These are phyloP conservation scores for Vanessa tameamea DNA, from an alignment of 1,140 invertebrate species.

Conservation along the genomic window DNA sequence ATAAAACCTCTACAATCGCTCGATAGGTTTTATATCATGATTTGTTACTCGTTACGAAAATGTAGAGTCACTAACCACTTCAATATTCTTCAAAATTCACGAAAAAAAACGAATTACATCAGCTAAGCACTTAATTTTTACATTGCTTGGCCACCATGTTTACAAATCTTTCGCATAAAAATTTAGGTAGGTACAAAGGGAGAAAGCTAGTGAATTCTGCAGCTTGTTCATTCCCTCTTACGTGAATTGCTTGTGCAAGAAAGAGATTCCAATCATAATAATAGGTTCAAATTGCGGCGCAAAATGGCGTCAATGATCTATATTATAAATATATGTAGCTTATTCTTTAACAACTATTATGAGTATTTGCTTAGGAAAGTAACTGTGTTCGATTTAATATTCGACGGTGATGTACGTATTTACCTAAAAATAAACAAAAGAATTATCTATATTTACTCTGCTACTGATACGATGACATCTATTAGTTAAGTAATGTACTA, in stretches of 20 bases:
- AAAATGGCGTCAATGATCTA: conserved; percentile 66
- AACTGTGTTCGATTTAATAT: neutral
- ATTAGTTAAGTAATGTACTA: neutral
- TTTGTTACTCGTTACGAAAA: conserved; percentile 23
- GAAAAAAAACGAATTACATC: conserved; percentile 29
- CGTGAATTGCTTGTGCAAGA: conserved; percentile 47
- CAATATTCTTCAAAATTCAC: conserved; percentile 33
- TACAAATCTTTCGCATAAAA: conserved; percentile 78
- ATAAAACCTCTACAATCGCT: conserved; percentile 47
- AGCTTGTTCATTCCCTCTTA: conserved; percentile 62
- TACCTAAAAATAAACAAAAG: neutral
- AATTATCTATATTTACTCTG: neutral
- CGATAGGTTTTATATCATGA: conserved; percentile 33
- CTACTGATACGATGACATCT: neutral
- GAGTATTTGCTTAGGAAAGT: neutral
- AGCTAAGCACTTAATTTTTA: conserved; percentile 42
- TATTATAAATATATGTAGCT: neutral
- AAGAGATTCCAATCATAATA: conserved; percentile 59
- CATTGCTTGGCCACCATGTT: conserved; percentile 75
- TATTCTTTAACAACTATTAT: neutral
- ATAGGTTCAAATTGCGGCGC: conserved; percentile 62
- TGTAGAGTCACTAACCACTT: conserved; percentile 51
- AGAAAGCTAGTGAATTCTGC: conserved; percentile 69
- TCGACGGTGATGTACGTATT: neutral
- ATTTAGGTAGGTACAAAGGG: conserved; percentile 57